These are phyloP conservation scores for Paralichthys olivaceus DNA, from an alignment of 2,113 vertebrate species.

Conservation along the genomic window DNA sequence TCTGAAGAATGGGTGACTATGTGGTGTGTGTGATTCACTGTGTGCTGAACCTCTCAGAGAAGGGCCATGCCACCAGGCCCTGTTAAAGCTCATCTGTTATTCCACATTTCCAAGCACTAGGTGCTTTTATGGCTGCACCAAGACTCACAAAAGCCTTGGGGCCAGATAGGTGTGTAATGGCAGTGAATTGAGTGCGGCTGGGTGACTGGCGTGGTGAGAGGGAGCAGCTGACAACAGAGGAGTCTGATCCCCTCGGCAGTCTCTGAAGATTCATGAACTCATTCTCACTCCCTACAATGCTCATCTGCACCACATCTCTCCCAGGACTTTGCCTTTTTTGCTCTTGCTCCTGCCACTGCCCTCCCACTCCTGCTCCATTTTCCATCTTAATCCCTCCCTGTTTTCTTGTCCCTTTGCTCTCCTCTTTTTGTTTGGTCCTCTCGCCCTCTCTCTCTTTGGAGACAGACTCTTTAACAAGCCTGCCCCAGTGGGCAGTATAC, in stretches of 20 bases:
- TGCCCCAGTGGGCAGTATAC: constrained; percentile 78
- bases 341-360: constrained; percentile 22
- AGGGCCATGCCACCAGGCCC: constrained; percentile 60
- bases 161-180: constrained; percentile 72
- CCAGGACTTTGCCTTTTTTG: constrained; percentile 44
- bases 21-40: constrained; percentile 58
- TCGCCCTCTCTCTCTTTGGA: constrained; percentile 46
- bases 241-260: constrained; percentile 53
- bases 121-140: constrained; percentile 75
- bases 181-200: constrained; percentile 16
- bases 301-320: constrained; percentile 53
- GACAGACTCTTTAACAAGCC: constrained; percentile 80
- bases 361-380: constrained; percentile 64
- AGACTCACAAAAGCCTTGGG: constrained; percentile 68
- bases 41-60: constrained; percentile 59
- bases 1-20: constrained; percentile 74
- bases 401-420: constrained; percentile 42
- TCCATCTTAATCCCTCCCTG: constrained; percentile 58
- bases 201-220: constrained; percentile 38
- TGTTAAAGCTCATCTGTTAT: constrained; percentile 77
- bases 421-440: constrained; percentile 61
- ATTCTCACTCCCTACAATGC: constrained; percentile 41
- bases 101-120: constrained; percentile 77
- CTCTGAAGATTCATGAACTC: constrained; percentile 56
- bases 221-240: constrained; percentile 64